Evolutionary conservation across 2,113 vertebrate genomes (phyloP).

Genomic region (Uria aalge): DNA sequence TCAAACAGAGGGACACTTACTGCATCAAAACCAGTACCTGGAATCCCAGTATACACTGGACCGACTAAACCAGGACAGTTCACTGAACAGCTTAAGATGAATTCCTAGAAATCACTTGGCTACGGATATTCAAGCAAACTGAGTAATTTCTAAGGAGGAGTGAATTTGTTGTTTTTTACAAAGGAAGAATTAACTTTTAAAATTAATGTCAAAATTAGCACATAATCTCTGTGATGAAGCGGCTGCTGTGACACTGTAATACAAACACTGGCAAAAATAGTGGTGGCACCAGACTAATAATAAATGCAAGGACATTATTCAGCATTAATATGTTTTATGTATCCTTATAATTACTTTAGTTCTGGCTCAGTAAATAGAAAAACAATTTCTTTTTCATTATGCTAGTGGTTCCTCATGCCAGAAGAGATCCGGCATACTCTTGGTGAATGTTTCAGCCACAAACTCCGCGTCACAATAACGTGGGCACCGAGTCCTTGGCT

Average conservation of each 20-base stretch:
- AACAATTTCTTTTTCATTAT: neutral
- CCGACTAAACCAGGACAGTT: neutral
- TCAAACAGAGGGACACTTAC: neutral
- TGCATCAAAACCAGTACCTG: neutral
- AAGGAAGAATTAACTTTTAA: neutral
- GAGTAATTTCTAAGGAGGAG: neutral
- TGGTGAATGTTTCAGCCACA: neutral
- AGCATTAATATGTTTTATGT: neutral
- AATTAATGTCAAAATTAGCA: constrained; percentile 9
- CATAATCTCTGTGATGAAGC: constrained; percentile 7
- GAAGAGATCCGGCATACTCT: neutral
- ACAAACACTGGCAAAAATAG: neutral
- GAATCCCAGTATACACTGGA: neutral
- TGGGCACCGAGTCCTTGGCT: neutral
- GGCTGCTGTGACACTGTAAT: neutral
- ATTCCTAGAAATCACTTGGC: neutral
- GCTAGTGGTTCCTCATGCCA: neutral
- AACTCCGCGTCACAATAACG: neutral
- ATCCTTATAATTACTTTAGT: neutral
- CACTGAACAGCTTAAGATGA: neutral
- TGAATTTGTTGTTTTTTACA: neutral
- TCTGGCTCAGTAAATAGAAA: neutral
- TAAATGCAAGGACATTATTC: neutral
- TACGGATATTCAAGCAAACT: neutral
- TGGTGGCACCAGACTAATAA: neutral